phyloP scores from a whole-genome alignment of 2,888 invertebrate genomes.

The Ligdia adustata region DNA sequence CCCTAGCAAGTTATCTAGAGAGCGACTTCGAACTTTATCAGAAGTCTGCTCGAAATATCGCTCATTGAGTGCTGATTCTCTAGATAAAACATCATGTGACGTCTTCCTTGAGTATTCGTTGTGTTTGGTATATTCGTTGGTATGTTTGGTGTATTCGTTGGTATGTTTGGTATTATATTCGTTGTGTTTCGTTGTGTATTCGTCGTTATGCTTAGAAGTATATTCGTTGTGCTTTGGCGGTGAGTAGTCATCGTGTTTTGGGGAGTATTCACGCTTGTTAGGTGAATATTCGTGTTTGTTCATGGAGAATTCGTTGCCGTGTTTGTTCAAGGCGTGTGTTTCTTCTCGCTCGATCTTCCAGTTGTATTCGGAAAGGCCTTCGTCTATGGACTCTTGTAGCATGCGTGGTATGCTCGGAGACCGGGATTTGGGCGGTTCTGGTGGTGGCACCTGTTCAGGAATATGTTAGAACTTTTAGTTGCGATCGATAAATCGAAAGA shows the following conservation, averaged over 20 bases:
- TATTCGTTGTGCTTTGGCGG: constrained; percentile 22
- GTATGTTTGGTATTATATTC: constrained; percentile 66
- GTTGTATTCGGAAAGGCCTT: constrained; percentile 71
- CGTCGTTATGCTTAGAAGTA: constrained; percentile 41
- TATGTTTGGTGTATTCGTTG: constrained; percentile 82
- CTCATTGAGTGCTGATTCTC: constrained; percentile 94
- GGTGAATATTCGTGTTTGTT: constrained; percentile 16
- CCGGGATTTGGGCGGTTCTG: constrained; percentile 85
- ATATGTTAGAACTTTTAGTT: no score
- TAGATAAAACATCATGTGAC: constrained; percentile 90
- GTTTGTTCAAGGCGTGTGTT: constrained; percentile 47
- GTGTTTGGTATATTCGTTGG: constrained; percentile 49
- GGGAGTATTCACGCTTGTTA: constrained; percentile 26
- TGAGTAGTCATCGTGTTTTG: constrained; percentile 55
- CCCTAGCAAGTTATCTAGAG: constrained; percentile 92
- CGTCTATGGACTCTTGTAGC: constrained; percentile 74
- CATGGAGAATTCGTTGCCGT: constrained; percentile 34
- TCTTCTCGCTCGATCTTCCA: constrained; percentile 73
- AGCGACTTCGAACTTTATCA: constrained; percentile 91
- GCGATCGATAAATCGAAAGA: no score
- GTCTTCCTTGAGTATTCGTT: constrained; percentile 85
- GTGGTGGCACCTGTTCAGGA: constrained; percentile 84
- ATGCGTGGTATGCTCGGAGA: constrained; percentile 77
- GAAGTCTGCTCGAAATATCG: constrained; percentile 90
- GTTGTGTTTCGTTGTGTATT: constrained; percentile 17